These are phyloP conservation scores for Melanerpes formicivorus DNA, from an alignment of 2,113 vertebrate species.

Conservation along the genomic window DNA sequence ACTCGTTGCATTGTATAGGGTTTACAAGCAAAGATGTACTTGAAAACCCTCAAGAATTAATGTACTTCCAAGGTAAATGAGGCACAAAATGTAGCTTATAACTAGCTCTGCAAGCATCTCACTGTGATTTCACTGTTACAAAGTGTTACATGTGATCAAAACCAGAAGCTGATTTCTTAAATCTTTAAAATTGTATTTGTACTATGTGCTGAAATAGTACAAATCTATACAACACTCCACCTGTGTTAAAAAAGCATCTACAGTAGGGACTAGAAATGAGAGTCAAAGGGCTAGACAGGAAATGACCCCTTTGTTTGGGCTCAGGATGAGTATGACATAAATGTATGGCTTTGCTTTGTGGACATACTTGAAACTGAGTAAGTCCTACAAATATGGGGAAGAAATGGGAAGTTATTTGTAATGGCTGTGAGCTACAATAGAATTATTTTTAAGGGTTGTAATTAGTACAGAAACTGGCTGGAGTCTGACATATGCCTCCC, in stretches of 20 bases:
- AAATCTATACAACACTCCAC: constrained; percentile 24
- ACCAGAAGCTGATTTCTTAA: constrained; percentile 4
- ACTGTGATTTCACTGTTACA: constrained; percentile 35
- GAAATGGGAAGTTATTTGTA: neutral
- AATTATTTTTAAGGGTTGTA: neutral
- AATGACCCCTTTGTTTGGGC: neutral
- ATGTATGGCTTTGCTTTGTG: constrained; percentile 68
- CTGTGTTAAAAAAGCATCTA: constrained; percentile 51
- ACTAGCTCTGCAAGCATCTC: constrained; percentile 66
- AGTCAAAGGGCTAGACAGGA: constrained; percentile 1
- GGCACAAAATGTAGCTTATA: constrained; percentile 62
- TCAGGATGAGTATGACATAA: constrained; percentile 12
- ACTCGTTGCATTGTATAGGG: constrained; percentile 46
- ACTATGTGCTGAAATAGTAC: constrained; percentile 52
- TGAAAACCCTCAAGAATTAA: constrained; percentile 52
- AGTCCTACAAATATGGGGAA: neutral
- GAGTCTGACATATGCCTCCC: neutral
- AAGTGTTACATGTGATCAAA: constrained; percentile 52
- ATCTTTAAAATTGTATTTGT: neutral
- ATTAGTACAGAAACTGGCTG: constrained; percentile 11
- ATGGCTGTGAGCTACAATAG: neutral
- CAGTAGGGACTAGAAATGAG: constrained; percentile 26
- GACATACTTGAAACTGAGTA: neutral
- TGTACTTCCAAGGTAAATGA: constrained; percentile 60
- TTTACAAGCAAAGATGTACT: constrained; percentile 57